Evolutionary conservation across 1,140 invertebrate species (phyloP).

Genomic region (Cydia strobilella): DNA sequence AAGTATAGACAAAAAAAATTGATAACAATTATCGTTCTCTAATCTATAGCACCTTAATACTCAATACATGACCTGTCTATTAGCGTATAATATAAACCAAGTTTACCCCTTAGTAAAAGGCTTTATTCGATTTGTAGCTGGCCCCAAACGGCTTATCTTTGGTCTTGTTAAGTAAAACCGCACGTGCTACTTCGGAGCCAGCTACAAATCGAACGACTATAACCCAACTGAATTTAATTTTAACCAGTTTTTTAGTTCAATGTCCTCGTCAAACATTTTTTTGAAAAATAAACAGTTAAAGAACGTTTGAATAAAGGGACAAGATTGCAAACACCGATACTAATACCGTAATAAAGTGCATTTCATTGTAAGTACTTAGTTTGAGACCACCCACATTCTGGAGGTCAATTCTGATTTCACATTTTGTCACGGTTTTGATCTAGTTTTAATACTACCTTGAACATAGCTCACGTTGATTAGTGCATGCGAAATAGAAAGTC

Average conservation of each 20-base stretch:
- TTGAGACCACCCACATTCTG: not conserved
- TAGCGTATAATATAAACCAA: not conserved
- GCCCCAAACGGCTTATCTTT: too few species aligned
- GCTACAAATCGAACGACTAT: too few species aligned
- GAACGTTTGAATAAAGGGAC: not conserved
- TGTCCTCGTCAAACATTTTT: not conserved
- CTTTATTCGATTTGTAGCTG: not conserved
- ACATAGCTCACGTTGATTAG: too few species aligned
- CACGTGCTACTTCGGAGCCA: too few species aligned
- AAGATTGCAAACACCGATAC: not conserved
- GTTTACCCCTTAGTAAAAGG: not conserved
- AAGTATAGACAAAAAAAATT: too few species aligned
- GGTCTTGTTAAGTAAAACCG: too few species aligned
- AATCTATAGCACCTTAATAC: too few species aligned
- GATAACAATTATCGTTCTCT: too few species aligned
- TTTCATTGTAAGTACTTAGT: slow-evolving; percentile 11
- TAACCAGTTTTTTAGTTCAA: not conserved
- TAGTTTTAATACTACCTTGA: not conserved
- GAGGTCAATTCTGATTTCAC: too few species aligned
- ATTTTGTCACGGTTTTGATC: not conserved
- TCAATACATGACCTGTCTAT: not conserved
- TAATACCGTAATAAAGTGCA: slow-evolving; percentile 3
- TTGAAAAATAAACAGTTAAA: not conserved
- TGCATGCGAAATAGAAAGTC: too few species aligned
- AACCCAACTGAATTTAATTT: not conserved